Conservation (phyloP, 2,113 vertebrate genomes). For the Eidolon helvum region DNA sequence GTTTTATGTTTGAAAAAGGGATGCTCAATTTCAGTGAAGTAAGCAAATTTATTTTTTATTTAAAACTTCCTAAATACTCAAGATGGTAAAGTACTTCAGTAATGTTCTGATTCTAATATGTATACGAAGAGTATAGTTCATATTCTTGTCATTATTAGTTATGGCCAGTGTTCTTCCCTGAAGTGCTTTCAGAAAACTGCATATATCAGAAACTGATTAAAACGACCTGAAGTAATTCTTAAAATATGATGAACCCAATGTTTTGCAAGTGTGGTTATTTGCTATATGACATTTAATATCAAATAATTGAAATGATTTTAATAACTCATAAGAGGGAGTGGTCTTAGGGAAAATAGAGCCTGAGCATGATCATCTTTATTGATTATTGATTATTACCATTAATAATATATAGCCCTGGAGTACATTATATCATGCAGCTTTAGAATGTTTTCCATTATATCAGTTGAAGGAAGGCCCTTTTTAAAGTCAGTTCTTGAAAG, state of each 20-base stretch:
- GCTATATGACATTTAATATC: constrained; percentile 83
- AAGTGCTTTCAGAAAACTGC: constrained; percentile 85
- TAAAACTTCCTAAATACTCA: constrained; percentile 83
- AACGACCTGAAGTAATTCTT: constrained; percentile 85
- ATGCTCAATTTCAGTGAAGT: constrained; percentile 77
- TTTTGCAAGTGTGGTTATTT: constrained; percentile 82
- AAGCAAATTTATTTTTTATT: constrained; percentile 84
- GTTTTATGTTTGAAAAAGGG: constrained; percentile 79
- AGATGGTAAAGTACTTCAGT: constrained; percentile 72
- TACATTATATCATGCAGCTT: not conserved
- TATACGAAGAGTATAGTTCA: constrained; percentile 80
- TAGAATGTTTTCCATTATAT: not conserved
- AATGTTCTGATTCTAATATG: constrained; percentile 68
- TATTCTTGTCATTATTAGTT: constrained; percentile 85
- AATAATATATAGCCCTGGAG: not conserved
- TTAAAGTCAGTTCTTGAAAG: not conserved
- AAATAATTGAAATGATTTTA: constrained; percentile 79
- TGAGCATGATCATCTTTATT: constrained; percentile 47
- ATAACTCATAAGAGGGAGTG: constrained; percentile 78
- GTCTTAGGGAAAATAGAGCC: constrained; percentile 74
- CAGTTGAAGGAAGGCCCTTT: not conserved
- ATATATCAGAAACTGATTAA: constrained; percentile 88
- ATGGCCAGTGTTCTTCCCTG: constrained; percentile 80
- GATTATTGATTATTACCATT: constrained; percentile 61
- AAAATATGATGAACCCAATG: constrained; percentile 85